Evolutionary conservation across 30 jellyfish, hydroid and myxozoan species (phyloP).

Genomic region (Mastigias papua): DNA sequence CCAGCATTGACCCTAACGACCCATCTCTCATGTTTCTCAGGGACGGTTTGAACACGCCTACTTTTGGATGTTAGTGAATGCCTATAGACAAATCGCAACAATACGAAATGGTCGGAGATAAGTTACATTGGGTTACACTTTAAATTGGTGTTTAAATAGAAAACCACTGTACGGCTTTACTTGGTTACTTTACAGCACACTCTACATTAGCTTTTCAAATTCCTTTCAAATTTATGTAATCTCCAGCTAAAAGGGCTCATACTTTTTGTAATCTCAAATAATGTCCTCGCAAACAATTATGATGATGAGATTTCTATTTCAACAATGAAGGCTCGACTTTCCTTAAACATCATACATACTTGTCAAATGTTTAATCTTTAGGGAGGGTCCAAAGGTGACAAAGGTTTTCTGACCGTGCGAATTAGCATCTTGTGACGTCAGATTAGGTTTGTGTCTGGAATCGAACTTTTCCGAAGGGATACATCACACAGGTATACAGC

Average conservation of each 20-base stretch:
- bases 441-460: not conserved
- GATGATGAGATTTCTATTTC: constrained; percentile 49
- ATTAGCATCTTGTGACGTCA: not conserved
- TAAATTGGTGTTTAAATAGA: constrained; percentile 34
- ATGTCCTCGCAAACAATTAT: constrained; percentile 60
- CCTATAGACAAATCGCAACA: constrained; percentile 2
- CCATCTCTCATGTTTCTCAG: not conserved
- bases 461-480: not conserved
- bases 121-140: constrained; percentile 42
- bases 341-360: constrained; percentile 46
- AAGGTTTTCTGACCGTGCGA: constrained; percentile 40
- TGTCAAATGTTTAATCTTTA: constrained; percentile 48
- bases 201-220: constrained; percentile 54
- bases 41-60: constrained; percentile 5
- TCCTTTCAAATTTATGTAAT: constrained; percentile 56
- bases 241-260: constrained; percentile 48
- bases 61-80: not conserved
- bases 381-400: constrained; percentile 49
- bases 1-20: constrained; percentile 1
- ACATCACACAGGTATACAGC: too few species aligned
- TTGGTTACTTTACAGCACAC: constrained; percentile 38
- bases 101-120: constrained; percentile 34
- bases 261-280: constrained; percentile 33
- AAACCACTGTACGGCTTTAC: constrained; percentile 19
- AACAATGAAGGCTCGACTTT: constrained; percentile 58